Base-by-base conservation (phyloP, 2,797 vertebrate species). In the Phataginus tetradactyla region DNA sequence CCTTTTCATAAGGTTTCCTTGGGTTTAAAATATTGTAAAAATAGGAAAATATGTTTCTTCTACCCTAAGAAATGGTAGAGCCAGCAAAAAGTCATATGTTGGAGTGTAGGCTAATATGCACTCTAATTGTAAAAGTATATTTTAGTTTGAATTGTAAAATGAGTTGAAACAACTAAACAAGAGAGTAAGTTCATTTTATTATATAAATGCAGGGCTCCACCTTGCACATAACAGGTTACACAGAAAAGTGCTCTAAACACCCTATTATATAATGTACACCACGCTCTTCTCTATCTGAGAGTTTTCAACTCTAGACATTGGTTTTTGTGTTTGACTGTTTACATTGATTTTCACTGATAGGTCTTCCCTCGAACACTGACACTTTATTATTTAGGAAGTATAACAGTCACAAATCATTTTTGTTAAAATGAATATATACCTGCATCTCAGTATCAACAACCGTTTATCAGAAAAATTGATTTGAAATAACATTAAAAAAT, bases 61-160 rank as follows among this genome's bases (percentile, higher is more conserved):
- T 93, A 72, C 18, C 49, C 11, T 92, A 37, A 92, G 84, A 88
- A 93, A 59, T 59, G 13, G 37, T 66, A n/a, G 32, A 79, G 5
- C n/a, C 61, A 55, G 32, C 25, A 64, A 64, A 78, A 86, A 39
- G n/a, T 34, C 53, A 51, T 61, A 34, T 81, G 61, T 86, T n/a
- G n/a, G 80, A 49, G 21, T 61, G 12, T 45, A 85, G 37, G 10
- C 57, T 86, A 86, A n/a, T 61, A 57, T 51, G 25, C n/a, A 66
- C 20, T 74, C 3, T 77, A 93, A 92, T 92, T 95, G 74, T 72
- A 86, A 89, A 92, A 81, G 5, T 45, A 11, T 32, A 77, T 87
- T 95, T 91, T 83, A 90, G 37, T 93, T 55, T 86, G 42, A 94
- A 75, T 21, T 61, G 6, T 72, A 85, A 87, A 93, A 49, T 90